phyloP scores from a whole-genome alignment of 1,140 invertebrate genomes.

The Liolophura sinensis region DNA sequence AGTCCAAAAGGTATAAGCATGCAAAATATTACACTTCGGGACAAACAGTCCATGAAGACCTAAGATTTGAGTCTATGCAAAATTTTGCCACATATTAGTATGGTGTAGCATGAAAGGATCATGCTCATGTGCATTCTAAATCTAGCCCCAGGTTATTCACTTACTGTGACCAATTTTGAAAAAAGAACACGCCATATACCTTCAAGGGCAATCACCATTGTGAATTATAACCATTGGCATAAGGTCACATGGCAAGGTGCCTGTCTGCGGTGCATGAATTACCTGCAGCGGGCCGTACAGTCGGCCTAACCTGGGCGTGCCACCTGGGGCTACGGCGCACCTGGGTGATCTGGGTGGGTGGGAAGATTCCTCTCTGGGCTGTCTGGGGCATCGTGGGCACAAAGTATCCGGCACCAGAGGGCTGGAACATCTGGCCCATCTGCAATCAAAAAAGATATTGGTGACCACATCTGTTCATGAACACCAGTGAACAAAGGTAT shows the following conservation, averaged over 20 bases:
- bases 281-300: conserved; percentile 1
- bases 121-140: too few species aligned
- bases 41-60: too few species aligned
- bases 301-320: conserved; percentile 54
- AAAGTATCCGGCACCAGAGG: conserved; percentile 80
- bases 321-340: conserved; percentile 82
- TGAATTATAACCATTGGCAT: too few species aligned
- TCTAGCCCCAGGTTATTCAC: too few species aligned
- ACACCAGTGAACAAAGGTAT: background rate
- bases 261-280: background rate
- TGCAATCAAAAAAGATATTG: conserved; percentile 18
- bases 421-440: conserved; percentile 74
- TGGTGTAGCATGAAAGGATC: too few species aligned
- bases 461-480: conserved; percentile 7
- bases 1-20: too few species aligned
- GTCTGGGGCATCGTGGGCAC: conserved; percentile 81
- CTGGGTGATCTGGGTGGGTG: conserved; percentile 80
- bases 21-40: too few species aligned
- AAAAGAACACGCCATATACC: too few species aligned
- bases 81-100: too few species aligned
- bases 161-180: too few species aligned
- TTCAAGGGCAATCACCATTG: too few species aligned
- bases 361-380: conserved; percentile 71
- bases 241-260: background rate
- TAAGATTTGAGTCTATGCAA: too few species aligned